Evolutionary conservation across 2,113 vertebrate species (phyloP).

Genomic region (Columba janthina): DNA sequence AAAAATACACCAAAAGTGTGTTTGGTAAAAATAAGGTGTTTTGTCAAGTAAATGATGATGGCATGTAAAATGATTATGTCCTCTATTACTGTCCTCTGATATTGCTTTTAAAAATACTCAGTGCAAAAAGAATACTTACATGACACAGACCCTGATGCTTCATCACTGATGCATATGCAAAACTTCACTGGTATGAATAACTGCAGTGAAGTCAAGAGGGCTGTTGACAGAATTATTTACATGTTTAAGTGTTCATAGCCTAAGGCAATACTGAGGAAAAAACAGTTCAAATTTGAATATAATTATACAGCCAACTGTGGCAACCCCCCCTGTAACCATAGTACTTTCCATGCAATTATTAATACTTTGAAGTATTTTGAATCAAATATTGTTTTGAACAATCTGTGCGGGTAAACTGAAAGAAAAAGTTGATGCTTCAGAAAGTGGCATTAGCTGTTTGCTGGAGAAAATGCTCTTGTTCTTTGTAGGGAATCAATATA

Average conservation of each 20-base stretch:
- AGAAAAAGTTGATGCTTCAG: neutral
- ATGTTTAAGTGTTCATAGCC: neutral
- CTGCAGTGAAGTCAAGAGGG: neutral
- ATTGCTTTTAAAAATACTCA: neutral
- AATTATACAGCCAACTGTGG: neutral
- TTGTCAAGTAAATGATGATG: neutral
- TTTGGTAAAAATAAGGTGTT: neutral
- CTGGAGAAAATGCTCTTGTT: neutral
- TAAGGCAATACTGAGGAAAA: neutral
- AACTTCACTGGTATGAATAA: neutral
- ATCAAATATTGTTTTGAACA: neutral
- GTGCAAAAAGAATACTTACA: neutral
- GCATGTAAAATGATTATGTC: neutral
- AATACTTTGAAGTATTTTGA: neutral
- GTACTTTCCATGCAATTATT: neutral
- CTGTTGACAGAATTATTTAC: conserved; percentile 12
- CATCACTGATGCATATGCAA: neutral
- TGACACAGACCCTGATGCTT: neutral
- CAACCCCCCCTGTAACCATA: neutral
- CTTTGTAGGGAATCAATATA: neutral
- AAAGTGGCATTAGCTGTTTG: neutral
- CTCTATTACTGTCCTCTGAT: neutral
- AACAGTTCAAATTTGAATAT: neutral
- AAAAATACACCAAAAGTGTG: neutral
- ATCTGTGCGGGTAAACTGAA: neutral